Conservation (phyloP, 1,140 invertebrate genomes). For the Hyposmocoma kahamanoa region DNA sequence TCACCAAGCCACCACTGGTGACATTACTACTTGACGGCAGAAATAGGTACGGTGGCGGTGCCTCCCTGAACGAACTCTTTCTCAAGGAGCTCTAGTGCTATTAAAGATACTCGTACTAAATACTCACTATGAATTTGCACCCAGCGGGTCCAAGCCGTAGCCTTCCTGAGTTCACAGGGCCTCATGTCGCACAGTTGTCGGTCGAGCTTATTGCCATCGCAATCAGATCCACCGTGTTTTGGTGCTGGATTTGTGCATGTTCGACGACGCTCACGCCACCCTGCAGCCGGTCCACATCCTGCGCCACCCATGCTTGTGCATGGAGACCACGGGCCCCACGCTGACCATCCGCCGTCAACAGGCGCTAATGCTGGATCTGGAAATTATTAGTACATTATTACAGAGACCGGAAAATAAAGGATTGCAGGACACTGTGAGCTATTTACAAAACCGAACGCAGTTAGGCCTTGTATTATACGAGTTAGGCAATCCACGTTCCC, state of each 20-base stretch:
- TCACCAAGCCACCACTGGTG: too few relatives aligned
- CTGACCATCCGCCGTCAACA: slow-evolving; percentile 83
- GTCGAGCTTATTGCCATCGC: slow-evolving; percentile 79
- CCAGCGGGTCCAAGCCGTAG: slow-evolving; percentile 87
- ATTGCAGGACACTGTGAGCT: too few relatives aligned
- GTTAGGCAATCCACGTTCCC: too few relatives aligned
- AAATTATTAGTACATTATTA: too few relatives aligned
- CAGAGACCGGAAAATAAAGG: too few relatives aligned
- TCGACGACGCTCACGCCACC: slow-evolving; percentile 37
- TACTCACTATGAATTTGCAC: slow-evolving; percentile 65
- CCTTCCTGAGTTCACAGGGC: slow-evolving; percentile 78
- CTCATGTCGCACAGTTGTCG: slow-evolving; percentile 81
- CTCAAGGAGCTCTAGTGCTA: too few relatives aligned
- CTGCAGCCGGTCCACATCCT: slow-evolving; percentile 74
- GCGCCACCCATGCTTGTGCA: slow-evolving; percentile 64
- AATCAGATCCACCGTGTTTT: slow-evolving; percentile 67
- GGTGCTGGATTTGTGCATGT: slow-evolving; percentile 43
- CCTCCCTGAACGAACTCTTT: too few relatives aligned
- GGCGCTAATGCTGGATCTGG: slow-evolving; percentile 73
- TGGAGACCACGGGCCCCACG: slow-evolving; percentile 82
- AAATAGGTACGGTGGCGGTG: too few relatives aligned
- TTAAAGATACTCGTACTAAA: too few relatives aligned
- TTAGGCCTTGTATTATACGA: too few relatives aligned
- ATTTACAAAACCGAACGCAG: too few relatives aligned
- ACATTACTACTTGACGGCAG: too few relatives aligned